phyloP scores from a whole-genome alignment of 2,888 invertebrate species.

The Luperina nickerlii region DNA sequence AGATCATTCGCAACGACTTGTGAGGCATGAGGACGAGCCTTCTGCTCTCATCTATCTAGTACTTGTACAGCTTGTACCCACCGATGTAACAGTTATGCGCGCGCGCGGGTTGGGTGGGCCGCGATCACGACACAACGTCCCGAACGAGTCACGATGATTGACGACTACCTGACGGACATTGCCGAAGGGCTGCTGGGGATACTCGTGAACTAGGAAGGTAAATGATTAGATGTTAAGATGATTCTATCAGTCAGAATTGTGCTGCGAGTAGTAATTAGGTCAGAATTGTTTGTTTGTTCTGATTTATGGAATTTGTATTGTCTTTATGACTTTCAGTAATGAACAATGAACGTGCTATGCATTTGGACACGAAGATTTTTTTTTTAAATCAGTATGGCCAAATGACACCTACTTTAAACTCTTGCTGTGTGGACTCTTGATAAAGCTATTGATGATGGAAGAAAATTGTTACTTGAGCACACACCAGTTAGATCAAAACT shows the following conservation, averaged over 20 bases:
- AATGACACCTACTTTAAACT: neutral
- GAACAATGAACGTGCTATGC: neutral
- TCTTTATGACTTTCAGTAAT: constrained; percentile 8
- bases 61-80: constrained; percentile 40
- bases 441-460: neutral
- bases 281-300: constrained; percentile 26
- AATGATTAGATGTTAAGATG: constrained; percentile 61
- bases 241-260: constrained; percentile 56
- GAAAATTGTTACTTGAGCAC: neutral
- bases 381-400: neutral
- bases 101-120: constrained; percentile 80
- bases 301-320: constrained; percentile 7
- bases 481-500: neutral
- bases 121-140: constrained; percentile 75
- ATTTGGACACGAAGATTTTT: neutral
- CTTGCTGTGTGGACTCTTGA: neutral
- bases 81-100: constrained; percentile 75
- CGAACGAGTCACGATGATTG: constrained; percentile 82
- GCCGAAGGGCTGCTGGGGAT: constrained; percentile 65
- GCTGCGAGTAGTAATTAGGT: constrained; percentile 56
- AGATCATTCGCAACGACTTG: neutral
- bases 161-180: constrained; percentile 77
- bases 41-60: constrained; percentile 25
- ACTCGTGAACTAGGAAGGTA: constrained; percentile 59
- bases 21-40: constrained; percentile 16